A percentile compares a stretch with the other conserved stretches of the same genome.
phyloP scores from a whole-genome alignment of 1,140 invertebrate genomes.

The Theocolax elegans region DNA sequence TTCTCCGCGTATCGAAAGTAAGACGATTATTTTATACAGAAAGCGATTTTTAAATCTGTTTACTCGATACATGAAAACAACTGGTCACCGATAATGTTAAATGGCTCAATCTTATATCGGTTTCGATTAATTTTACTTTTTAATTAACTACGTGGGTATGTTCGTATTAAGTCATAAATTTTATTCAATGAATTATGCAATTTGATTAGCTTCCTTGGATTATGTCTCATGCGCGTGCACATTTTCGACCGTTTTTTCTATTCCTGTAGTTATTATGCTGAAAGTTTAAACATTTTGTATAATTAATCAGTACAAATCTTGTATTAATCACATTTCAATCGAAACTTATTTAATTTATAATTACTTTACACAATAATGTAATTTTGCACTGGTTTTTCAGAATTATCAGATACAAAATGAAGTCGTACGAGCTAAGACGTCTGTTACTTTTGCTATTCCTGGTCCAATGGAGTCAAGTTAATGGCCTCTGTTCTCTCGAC shows the following conservation, averaged over 20 bases:
- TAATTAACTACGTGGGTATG: neutral
- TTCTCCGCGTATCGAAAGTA: neutral
- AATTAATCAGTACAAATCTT: too few relatives aligned
- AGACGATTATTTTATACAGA: neutral
- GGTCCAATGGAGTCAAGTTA: conserved; percentile 35
- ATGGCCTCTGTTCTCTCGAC: conserved; percentile 49
- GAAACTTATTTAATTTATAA: too few relatives aligned
- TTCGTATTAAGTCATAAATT: neutral
- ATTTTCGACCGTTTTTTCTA: too few relatives aligned
- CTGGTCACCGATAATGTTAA: neutral
- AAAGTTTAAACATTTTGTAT: too few relatives aligned
- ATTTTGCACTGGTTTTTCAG: too few relatives aligned
- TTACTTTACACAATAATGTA: too few relatives aligned
- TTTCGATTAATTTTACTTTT: conserved; percentile 6
- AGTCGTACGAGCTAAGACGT: conserved; percentile 30
- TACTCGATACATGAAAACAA: neutral
- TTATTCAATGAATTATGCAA: conserved; percentile 17
- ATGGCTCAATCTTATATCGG: neutral
- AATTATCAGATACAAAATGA: conserved; percentile 52
- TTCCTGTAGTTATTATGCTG: too few relatives aligned
- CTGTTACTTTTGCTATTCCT: conserved; percentile 51
- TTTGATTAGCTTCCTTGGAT: neutral
- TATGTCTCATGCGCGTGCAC: too few relatives aligned
- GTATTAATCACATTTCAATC: too few relatives aligned
- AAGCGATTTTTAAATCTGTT: neutral